A percentile compares a stretch with the other conserved stretches of the same genome.
These are phyloP conservation scores for Goniozus legneri DNA, from an alignment of 1,140 invertebrate species.

Conservation along the genomic window DNA sequence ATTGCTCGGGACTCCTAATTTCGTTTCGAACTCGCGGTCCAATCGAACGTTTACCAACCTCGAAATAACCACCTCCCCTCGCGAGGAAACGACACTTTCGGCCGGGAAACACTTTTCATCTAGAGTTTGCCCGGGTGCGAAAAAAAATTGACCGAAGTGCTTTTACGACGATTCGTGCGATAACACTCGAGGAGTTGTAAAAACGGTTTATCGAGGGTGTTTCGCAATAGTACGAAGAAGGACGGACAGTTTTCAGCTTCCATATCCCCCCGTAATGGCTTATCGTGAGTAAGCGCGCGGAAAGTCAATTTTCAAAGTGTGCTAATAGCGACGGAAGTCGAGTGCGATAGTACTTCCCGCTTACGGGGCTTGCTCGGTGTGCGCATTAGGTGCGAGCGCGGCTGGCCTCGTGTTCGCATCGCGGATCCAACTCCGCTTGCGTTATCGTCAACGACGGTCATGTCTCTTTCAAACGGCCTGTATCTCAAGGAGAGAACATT, in stretches of 20 bases:
- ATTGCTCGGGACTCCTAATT: too few relatives aligned
- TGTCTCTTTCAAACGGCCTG: background rate
- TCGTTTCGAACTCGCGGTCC: too few relatives aligned
- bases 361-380: conserved; percentile 12
- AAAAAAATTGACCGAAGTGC: too few relatives aligned
- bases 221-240: too few relatives aligned
- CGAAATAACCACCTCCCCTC: too few relatives aligned
- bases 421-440: conserved; percentile 1
- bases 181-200: too few relatives aligned
- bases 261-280: conserved; percentile 15
- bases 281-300: conserved; percentile 34
- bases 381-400: conserved; percentile 27
- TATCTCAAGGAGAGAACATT: background rate
- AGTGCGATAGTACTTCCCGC: conserved; percentile 31
- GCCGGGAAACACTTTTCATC: background rate
- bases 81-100: too few relatives aligned
- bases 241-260: too few relatives aligned
- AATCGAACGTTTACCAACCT: too few relatives aligned
- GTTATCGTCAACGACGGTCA: background rate
- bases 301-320: conserved; percentile 31
- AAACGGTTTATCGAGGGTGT: too few relatives aligned
- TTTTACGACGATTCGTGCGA: too few relatives aligned
- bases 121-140: conserved; percentile 7
- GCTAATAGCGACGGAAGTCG: conserved; percentile 36
- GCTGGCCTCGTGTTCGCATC: conserved; percentile 9